A percentile compares a stretch with the other conserved stretches of the same genome.
phyloP scores from a whole-genome alignment of 1,140 invertebrate genomes.

The Drosophila kikkawai region DNA sequence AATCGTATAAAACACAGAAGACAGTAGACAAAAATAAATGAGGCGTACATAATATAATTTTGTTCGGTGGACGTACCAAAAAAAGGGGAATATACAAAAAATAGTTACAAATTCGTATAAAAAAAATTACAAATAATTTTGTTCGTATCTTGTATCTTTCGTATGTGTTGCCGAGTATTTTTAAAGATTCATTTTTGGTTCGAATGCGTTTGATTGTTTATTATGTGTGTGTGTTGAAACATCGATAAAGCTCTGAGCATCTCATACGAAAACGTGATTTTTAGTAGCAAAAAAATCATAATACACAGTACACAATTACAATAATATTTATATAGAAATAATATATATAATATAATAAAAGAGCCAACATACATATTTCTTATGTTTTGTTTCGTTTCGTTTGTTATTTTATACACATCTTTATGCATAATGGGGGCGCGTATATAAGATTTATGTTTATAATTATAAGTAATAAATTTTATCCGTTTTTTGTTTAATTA shows the following conservation, averaged over 20 bases:
- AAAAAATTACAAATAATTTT: slow-evolving; percentile 53
- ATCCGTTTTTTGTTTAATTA: slow-evolving; percentile 74
- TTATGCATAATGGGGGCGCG: slow-evolving; percentile 51
- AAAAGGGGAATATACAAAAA: slow-evolving; percentile 45
- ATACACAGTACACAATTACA: slow-evolving; percentile 59
- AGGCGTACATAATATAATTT: slow-evolving; percentile 60
- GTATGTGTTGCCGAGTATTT: slow-evolving; percentile 67
- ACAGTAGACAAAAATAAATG: slow-evolving; percentile 47
- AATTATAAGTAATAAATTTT: slow-evolving; percentile 83
- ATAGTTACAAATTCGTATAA: slow-evolving; percentile 47
- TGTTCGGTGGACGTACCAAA: slow-evolving; percentile 58
- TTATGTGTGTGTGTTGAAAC: slow-evolving; percentile 37
- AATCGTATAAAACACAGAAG: slow-evolving; percentile 55
- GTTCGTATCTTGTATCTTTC: slow-evolving; percentile 37
- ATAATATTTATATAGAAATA: slow-evolving; percentile 54
- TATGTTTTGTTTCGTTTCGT: slow-evolving; percentile 55
- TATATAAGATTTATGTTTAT: slow-evolving; percentile 76
- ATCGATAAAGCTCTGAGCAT: slow-evolving; percentile 59
- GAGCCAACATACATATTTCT: slow-evolving; percentile 61
- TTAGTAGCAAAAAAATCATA: slow-evolving; percentile 65
- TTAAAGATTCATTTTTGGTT: slow-evolving; percentile 63
- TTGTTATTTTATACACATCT: slow-evolving; percentile 60
- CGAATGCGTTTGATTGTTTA: slow-evolving; percentile 59
- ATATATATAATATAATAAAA: slow-evolving; percentile 66
- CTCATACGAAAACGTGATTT: slow-evolving; percentile 39